Evolutionary conservation across 2,113 vertebrate species (phyloP), one percentile per base, ranked within the genome.

Genomic region (Anthoscopus minutus): DNA sequence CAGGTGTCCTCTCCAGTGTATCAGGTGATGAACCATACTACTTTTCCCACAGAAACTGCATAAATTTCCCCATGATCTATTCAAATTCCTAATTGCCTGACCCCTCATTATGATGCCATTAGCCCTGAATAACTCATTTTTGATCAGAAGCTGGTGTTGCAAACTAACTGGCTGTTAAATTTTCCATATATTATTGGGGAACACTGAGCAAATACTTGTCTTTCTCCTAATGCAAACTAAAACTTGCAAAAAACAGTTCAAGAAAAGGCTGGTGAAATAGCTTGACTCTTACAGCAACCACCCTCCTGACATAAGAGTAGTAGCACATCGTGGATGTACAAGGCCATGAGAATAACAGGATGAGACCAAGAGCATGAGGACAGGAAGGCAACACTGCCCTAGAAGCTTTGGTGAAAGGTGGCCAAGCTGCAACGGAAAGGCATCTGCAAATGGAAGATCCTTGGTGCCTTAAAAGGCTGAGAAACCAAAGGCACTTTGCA

Each of bases 151-250:
- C 20, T 66, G 42, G 11, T 69, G 15, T 30, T 74, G 37, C 47
- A 88, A 74, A 38, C 27, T 50, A 86, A 64, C 13, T 30, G 27
- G 21, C 45, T 47, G 13, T 25, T 76, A 22, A 72, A 25, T 44
- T 71, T 72, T 80, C 9, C 2, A 0, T 42, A 5, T 28, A 48
- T 74, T 57, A 40, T 8, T 51, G 4, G 6, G 12, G 47, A 78
- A 66, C 0, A 0, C 23, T 60, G 64, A n/a, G 18, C 10, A 83
- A 50, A 67, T 20, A 71, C 4, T 47, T 60, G 19, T 28, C 45
- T 48, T 85, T 53, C 19, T 86, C 56, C 61, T 71, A 79, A 48
- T 8, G 11, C n/a, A 77, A 84, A 70, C 16, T 22, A 48, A 77
- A 94, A 81, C 22, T 60, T 65, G n/a, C 9, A 53, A 81, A 89